Base-by-base conservation (phyloP, 1,140 invertebrate species). In the Bombus ignitus region DNA sequence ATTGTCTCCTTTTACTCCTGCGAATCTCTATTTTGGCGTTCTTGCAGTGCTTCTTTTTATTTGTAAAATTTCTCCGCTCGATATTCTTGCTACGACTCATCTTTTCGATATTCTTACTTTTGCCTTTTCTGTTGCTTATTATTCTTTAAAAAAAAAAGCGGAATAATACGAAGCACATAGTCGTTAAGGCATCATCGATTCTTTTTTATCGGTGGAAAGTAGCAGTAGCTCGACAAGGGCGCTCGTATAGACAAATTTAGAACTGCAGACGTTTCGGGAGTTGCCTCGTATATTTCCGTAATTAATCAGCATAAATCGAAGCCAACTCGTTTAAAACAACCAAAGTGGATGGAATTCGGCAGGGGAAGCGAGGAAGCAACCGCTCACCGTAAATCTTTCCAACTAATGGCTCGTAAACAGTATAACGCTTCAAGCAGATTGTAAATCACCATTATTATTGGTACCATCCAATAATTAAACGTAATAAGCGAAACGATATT, bases 401-500 rank as follows among this genome's bases (percentile, higher is more conserved):
- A 81, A 72, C 66, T 87, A 90, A 90, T 79, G 76, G 72, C 66
- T 53, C 75, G 79, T 90, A 88, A 90, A 90, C 81, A 73, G 42
- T 71, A 42, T 76, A 86, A 77, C 75, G 71, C 75, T 88, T 85
- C 66, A 75, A 88, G 73, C 80, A 44, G 47, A 70, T 32, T 74
- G 73, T 87, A 89, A 90, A 89, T 90, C 82, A 82, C 75, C 70
- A 59, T 90, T 89, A 89, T 89, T 88, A 90, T 90, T 87, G 88
- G 71, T 66, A 57, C 59, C 65, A 71, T 65, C 39, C 77, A 71
- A 88, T 90, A 90, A 90, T 90, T 90, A 88, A 66, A 81, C 84
- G 62, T 90, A 90, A 90, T 88, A 85, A 76, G 71, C 22, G 25
- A 68, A 75, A 65, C 66, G 83, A 87, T 83, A 80, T 87, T 86